Evolutionary conservation across 2,888 invertebrate genomes (phyloP), one percentile per base, ranked within the genome.

Genomic region (Calameuta pallipes): DNA sequence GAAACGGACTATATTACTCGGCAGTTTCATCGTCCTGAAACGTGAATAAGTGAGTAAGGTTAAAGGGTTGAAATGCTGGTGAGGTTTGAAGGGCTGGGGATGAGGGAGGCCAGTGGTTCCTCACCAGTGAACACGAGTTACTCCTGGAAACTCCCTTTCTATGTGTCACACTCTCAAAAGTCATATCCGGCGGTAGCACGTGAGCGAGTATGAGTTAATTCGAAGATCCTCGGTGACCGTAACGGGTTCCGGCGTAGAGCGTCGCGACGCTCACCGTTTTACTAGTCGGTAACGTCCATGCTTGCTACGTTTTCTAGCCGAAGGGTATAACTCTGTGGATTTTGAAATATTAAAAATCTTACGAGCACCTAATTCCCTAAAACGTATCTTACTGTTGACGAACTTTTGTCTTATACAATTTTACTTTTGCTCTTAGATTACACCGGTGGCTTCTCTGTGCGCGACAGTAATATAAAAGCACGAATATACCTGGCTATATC

Each of bases 201-300:
- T 70, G 70, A 70, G 70, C 31, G 70, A 70, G 70, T 70, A 31
- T n/a, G 70, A 31, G 70, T 70, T 70, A 70, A 70, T 70, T 70
- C 31, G 70, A 70, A 31, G 70, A 70, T 70, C 70, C 70, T n/a
- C 70, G 70, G 31, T n/a, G 70, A 70, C 30, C 70, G 70, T 70
- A 70, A 70, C 70, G 70, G 3, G 70, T n/a, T 30, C 11, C 31
- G 15, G 13, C 37, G 70, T 70, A 3, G 70, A 31, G 70, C 70
- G 1, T 70, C 70, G 70, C 15, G 13, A 70, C 70, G n/a, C 9
- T 70, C 70, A 6, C 70, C 70, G 70, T 70, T 31, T 37, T 37
- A 37, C 37, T 13, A 37, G 37, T 13, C 37, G 13, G 37, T 37
- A 37, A 37, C 13, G 37, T 37, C 13, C 13, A 13, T 12, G 4